Percentiles rank a stretch among this genome's conserved stretches.
phyloP scores from a whole-genome alignment of 2,113 vertebrate species.

The Lepisosteus osseus region DNA sequence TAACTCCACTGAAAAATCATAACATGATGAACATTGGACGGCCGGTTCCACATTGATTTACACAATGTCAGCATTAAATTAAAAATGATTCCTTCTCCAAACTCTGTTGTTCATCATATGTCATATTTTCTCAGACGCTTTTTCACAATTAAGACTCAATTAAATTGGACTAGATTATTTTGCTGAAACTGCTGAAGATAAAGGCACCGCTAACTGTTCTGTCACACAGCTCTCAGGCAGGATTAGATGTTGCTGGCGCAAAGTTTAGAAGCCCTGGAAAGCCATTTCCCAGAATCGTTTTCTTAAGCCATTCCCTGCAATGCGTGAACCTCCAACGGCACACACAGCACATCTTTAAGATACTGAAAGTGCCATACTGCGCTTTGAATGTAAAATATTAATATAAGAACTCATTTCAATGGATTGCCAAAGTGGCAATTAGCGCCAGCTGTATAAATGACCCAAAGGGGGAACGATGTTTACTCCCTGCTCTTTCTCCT shows the following conservation, averaged over 20 bases:
- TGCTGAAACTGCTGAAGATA: constrained; percentile 38
- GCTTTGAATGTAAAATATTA: background rate
- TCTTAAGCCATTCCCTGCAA: background rate
- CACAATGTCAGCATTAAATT: background rate
- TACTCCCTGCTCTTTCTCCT: too few species aligned
- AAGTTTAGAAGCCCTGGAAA: constrained; percentile 48
- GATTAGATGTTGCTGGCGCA: constrained; percentile 50
- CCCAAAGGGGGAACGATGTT: background rate
- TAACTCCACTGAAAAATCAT: background rate
- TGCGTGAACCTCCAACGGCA: background rate
- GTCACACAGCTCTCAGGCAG: constrained; percentile 42
- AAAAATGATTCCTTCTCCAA: background rate
- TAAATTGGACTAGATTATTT: constrained; percentile 9
- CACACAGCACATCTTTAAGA: too few species aligned
- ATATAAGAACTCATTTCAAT: background rate
- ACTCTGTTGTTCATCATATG: background rate
- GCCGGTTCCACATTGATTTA: background rate
- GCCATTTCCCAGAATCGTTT: constrained; percentile 11
- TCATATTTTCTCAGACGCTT: constrained; percentile 11
- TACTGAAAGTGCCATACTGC: too few species aligned
- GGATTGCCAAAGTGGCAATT: background rate
- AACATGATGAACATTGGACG: background rate
- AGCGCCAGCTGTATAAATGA: background rate
- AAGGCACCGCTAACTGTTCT: constrained; percentile 44
- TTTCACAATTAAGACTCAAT: constrained; percentile 23